Base-by-base conservation (phyloP, 2,888 invertebrate genomes). In the Aspidapion aeneum region DNA sequence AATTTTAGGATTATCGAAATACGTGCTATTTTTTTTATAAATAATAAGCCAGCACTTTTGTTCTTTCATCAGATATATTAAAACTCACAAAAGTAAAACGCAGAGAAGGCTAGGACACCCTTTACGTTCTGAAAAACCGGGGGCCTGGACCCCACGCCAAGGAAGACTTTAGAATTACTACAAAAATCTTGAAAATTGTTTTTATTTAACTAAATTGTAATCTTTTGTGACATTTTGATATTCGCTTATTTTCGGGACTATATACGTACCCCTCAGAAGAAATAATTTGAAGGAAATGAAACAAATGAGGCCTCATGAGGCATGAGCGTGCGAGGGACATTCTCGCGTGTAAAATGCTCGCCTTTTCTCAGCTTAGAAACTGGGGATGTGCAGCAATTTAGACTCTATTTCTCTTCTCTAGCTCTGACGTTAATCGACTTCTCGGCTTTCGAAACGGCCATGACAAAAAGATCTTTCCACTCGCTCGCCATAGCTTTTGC, bases 381-480 rank as follows among this genome's bases (percentile, higher is more conserved):
- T 76, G 74, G 35, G 75, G 77, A 78, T 79, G 78, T 76, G 76
- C 77, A 73, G 78, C 78, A 79, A 79, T 79, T 79, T 78, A 78
- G 77, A 77, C 78, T 75, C 77, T 78, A 79, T 79, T 78, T 79
- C 79, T 79, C 78, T 78, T 78, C 74, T 74, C 74, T 75, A 74
- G 75, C 74, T 71, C 74, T 78, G 79, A 79, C 79, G 75, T 79
- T 79, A 79, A 79, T 79, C 78, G 79, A 79, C 79, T 77, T 77
- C 76, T 75, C 75, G 75, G 78, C 65, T 63, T 65, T 63, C 62
- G 63, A 65, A 52, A 63, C 65, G 65, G 63, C 60, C 65, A 65
- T 62, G 63, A 63, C 63, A 63, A 65, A 60, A 63, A 62, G 63
- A 62, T 62, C 62, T 57, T 65, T 65, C 60, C 51, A 19, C 54